Evolutionary conservation across 2,113 vertebrate species (phyloP).

Genomic region (Cyphomyrus plagiostoma): DNA sequence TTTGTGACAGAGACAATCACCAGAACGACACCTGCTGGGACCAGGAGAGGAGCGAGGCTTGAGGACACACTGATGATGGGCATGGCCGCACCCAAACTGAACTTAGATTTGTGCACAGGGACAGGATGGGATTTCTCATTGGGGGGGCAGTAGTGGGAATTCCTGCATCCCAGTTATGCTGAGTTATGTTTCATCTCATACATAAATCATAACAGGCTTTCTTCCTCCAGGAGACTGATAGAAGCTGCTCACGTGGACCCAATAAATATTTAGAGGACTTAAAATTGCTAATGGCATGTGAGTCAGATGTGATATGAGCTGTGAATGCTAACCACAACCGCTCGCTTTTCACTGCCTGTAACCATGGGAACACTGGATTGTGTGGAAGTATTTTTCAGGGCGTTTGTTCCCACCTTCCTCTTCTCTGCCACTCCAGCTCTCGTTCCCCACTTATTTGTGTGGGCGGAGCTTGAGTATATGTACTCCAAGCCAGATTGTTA

Average conservation of each 20-base stretch:
- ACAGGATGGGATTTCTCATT: neutral
- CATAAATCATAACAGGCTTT: neutral
- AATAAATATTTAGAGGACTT: neutral
- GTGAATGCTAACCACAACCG: neutral
- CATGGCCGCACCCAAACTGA: neutral
- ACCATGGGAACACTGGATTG: slow-evolving; percentile 7
- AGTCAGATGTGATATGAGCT: neutral
- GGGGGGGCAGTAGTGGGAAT: neutral
- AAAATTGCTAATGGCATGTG: slow-evolving; percentile 7
- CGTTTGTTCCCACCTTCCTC: neutral
- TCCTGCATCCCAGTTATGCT: neutral
- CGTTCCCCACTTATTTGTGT: neutral
- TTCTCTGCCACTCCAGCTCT: neutral
- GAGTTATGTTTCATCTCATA: slow-evolving; percentile 7
- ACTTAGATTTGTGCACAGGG: neutral
- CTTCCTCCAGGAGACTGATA: neutral
- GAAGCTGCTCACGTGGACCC: neutral
- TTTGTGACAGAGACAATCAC: neutral
- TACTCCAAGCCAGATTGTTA: neutral
- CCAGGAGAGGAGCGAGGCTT: neutral
- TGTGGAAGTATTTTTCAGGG: neutral
- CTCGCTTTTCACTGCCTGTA: neutral
- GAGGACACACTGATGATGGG: neutral
- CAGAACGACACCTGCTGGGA: neutral
- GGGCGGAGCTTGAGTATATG: neutral